Evolutionary conservation across 2,797 vertebrate genomes (phyloP).

Genomic region (Margarornis squamiger): DNA sequence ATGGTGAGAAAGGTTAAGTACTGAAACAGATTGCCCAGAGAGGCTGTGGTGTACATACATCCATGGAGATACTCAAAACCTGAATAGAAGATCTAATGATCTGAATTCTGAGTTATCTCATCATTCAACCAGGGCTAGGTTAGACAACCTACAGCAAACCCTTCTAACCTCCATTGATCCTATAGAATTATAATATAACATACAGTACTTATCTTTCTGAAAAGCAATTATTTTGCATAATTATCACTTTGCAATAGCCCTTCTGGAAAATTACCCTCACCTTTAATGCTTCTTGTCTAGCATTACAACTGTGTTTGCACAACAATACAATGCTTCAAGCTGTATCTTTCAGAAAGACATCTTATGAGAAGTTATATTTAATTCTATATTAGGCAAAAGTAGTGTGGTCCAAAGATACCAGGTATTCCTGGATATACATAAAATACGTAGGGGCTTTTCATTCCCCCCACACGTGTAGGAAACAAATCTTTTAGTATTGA

Average conservation of each 20-base stretch:
- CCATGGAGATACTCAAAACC: neutral
- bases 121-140: neutral
- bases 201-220: neutral
- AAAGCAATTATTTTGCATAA: neutral
- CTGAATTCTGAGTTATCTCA: neutral
- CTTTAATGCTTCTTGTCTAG: neutral
- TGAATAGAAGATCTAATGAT: neutral
- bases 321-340: neutral
- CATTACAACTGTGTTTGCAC: neutral
- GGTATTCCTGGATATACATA: neutral
- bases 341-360: neutral
- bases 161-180: neutral
- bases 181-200: neutral
- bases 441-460: rapidly evolving
- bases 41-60: neutral
- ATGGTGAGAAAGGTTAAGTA: neutral
- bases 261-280: neutral
- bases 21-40: neutral
- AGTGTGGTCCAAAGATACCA: neutral
- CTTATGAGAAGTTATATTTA: neutral
- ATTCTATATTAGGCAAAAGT: neutral
- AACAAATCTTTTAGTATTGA: neutral
- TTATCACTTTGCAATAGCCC: neutral
- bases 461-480: neutral
- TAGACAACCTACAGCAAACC: neutral